A percentile compares a stretch with the other conserved stretches of the same genome.
These are phyloP conservation scores for Sebastes oblongus DNA, from an alignment of 2,797 vertebrate genomes.

Conservation along the genomic window DNA sequence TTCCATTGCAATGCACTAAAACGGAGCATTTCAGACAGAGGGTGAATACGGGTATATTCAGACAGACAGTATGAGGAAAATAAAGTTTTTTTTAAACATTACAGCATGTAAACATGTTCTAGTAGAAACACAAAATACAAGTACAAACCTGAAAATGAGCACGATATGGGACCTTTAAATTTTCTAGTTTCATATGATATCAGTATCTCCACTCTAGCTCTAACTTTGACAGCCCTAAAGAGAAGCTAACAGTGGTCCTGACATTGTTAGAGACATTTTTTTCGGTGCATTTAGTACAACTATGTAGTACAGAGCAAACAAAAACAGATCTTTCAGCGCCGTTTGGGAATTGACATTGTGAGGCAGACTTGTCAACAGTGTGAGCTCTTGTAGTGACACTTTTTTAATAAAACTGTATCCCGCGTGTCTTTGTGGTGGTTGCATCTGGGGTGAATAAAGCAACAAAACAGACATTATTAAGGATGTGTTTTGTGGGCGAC, in stretches of 20 bases:
- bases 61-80: too few relatives aligned
- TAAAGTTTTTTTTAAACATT: too few relatives aligned
- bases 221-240: too few relatives aligned
- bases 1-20: too few relatives aligned
- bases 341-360: background rate
- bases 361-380: background rate
- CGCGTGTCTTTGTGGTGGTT: background rate
- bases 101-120: too few relatives aligned
- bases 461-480: background rate
- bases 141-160: too few relatives aligned
- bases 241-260: background rate
- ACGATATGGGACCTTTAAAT: too few relatives aligned
- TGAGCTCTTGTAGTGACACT: background rate
- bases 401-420: background rate
- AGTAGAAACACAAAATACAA: too few relatives aligned
- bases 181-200: too few relatives aligned
- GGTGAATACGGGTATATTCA: too few relatives aligned
- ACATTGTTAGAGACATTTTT: background rate
- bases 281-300: background rate
- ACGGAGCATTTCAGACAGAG: too few relatives aligned
- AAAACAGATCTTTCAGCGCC: background rate
- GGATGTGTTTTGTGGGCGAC: conserved; percentile 13
- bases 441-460: conserved; percentile 15
- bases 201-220: too few relatives aligned
- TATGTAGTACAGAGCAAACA: background rate